Conservation (phyloP, 2,797 vertebrate genomes). For the Clarias pachynema region DNA sequence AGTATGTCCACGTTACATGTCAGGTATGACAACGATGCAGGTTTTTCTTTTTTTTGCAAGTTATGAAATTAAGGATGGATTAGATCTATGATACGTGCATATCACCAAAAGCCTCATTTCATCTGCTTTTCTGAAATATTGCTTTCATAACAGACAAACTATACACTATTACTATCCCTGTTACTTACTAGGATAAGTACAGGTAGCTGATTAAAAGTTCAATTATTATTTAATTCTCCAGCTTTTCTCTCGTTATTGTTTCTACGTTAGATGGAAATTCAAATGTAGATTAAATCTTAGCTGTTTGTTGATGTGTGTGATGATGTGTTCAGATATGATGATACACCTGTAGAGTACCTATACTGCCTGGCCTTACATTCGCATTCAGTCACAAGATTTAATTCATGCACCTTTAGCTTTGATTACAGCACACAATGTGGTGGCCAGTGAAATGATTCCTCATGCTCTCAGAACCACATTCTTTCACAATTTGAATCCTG, state of each 20-base stretch:
- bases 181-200: neutral
- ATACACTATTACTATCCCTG: neutral
- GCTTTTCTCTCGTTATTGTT: neutral
- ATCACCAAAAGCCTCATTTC: neutral
- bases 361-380: no score
- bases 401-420: no score
- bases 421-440: no score
- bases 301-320: no score
- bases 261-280: neutral
- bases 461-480: no score
- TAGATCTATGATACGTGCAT: neutral
- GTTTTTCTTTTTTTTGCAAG: neutral
- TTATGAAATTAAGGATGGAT: neutral
- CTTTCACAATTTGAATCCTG: no score
- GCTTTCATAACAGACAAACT: neutral
- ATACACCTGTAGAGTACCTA: no score
- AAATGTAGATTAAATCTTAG: neutral
- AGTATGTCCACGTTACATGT: constrained; percentile 85
- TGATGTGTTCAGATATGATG: neutral
- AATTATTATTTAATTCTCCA: neutral
- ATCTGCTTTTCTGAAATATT: neutral
- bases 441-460: no score
- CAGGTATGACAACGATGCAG: constrained; percentile 79
- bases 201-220: neutral
- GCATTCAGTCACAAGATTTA: no score